Conservation (phyloP, 2,888 invertebrate species). For the Empis livida region DNA sequence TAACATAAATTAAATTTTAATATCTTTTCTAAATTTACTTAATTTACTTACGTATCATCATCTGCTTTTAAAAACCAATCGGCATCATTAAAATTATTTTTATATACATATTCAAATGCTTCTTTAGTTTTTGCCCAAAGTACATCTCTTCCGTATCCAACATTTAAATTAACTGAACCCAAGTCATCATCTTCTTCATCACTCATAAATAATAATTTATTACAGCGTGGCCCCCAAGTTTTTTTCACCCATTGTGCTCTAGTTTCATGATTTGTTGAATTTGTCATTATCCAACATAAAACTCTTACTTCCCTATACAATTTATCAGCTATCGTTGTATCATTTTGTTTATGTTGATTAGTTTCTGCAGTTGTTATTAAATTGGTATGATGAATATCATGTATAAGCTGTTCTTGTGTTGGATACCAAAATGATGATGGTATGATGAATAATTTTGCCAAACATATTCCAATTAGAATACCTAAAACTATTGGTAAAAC, state of each 20-base stretch:
- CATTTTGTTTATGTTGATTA: too few species aligned
- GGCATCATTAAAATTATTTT: slow-evolving; percentile 63
- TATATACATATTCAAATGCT: slow-evolving; percentile 74
- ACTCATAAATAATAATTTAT: slow-evolving; percentile 74
- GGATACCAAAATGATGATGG: slow-evolving; percentile 18
- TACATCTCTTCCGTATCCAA: slow-evolving; percentile 69
- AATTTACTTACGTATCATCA: slow-evolving; percentile 77
- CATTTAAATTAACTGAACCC: slow-evolving; percentile 63
- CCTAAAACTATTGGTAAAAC: slow-evolving; percentile 32
- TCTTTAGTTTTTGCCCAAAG: slow-evolving; percentile 91
- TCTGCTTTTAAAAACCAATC: slow-evolving; percentile 96
- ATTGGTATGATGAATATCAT: background rate
- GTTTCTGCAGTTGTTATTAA: slow-evolving; percentile 2
- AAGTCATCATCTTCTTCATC: slow-evolving; percentile 52
- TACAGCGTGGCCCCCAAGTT: slow-evolving; percentile 84
- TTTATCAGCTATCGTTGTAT: slow-evolving; percentile 44
- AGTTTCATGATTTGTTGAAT: slow-evolving; percentile 67
- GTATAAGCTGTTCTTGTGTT: too few species aligned
- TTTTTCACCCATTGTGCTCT: slow-evolving; percentile 81
- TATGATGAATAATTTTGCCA: slow-evolving; percentile 31
- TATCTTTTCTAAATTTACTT: background rate
- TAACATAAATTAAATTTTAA: background rate
- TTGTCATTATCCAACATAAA: slow-evolving; percentile 90
- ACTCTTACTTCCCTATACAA: slow-evolving; percentile 61
- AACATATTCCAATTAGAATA: slow-evolving; percentile 31